Conservation (phyloP, 2,797 vertebrate species). For the Tolypeutes matacus region DNA sequence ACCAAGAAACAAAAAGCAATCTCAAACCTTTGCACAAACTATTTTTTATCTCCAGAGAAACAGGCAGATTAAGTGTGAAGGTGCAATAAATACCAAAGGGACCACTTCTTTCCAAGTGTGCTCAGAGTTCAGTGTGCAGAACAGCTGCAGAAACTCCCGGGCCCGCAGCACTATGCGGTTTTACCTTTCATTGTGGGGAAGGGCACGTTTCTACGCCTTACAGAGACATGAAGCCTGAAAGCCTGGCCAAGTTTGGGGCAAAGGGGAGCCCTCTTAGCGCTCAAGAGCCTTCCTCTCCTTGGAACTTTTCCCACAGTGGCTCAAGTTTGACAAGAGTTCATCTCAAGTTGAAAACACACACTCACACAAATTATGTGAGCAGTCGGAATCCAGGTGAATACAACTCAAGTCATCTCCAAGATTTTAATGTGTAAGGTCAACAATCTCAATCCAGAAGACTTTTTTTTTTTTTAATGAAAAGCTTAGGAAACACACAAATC, state of each 20-base stretch:
- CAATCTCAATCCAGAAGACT: slow-evolving; percentile 56
- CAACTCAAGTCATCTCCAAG: slow-evolving; percentile 14
- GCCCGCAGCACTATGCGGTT: slow-evolving; percentile 62
- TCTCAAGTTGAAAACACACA: slow-evolving; percentile 75
- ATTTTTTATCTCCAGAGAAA: slow-evolving; percentile 77
- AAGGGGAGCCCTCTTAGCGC: slow-evolving; percentile 75
- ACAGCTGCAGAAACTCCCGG: slow-evolving; percentile 78
- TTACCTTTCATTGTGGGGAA: slow-evolving; percentile 80
- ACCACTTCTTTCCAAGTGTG: slow-evolving; percentile 83
- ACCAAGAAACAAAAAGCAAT: slow-evolving; percentile 67
- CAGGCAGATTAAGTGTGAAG: slow-evolving; percentile 80
- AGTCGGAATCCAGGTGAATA: slow-evolving; percentile 70
- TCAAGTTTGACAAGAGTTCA: slow-evolving; percentile 62
- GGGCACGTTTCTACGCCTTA: slow-evolving; percentile 60
- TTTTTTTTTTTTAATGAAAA: slow-evolving; percentile 64
- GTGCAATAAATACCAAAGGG: slow-evolving; percentile 76
- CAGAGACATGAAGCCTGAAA: slow-evolving; percentile 66
- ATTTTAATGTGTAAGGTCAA: slow-evolving; percentile 66
- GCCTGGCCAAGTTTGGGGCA: slow-evolving; percentile 70
- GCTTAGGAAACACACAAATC: slow-evolving; percentile 84
- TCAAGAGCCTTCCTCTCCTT: slow-evolving; percentile 76
- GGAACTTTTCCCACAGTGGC: slow-evolving; percentile 71
- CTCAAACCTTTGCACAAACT: slow-evolving; percentile 72
- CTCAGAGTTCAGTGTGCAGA: slow-evolving; percentile 79
- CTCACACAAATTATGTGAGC: slow-evolving; percentile 63